A percentile compares a stretch with the other conserved stretches of the same genome.
These are phyloP conservation scores for Gopherus flavomarginatus DNA, from an alignment of 2,113 vertebrate species.

Conservation along the genomic window DNA sequence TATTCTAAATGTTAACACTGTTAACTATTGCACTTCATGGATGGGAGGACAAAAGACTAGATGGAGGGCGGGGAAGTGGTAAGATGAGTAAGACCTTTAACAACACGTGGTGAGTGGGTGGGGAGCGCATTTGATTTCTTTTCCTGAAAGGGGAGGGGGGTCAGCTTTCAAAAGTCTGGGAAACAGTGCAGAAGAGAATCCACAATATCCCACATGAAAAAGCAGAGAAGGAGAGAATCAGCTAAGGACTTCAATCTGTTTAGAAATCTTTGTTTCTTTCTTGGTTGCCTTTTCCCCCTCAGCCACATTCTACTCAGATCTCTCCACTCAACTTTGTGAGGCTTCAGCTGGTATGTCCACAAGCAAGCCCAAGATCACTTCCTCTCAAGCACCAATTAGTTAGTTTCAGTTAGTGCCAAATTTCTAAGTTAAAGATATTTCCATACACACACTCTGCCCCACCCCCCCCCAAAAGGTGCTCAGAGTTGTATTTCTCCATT, in stretches of 20 bases:
- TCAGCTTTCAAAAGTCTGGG: neutral
- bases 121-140: neutral
- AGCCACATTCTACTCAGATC: neutral
- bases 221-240: neutral
- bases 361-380: neutral
- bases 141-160: neutral
- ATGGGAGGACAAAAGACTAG: neutral
- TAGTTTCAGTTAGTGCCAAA: neutral
- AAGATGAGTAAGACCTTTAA: neutral
- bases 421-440: neutral
- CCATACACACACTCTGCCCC: neutral
- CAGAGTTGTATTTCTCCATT: neutral
- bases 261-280: too few relatives aligned
- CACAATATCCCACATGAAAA: neutral
- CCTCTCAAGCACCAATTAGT: neutral
- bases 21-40: neutral
- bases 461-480: neutral
- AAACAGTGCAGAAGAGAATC: neutral
- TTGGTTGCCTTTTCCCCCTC: neutral
- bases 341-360: neutral
- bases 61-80: neutral
- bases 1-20: neutral
- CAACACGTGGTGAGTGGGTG: neutral
- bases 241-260: too few relatives aligned
- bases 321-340: neutral